These are phyloP conservation scores for Penaeus vannamei DNA, from an alignment of 1,140 invertebrate genomes.

Conservation along the genomic window DNA sequence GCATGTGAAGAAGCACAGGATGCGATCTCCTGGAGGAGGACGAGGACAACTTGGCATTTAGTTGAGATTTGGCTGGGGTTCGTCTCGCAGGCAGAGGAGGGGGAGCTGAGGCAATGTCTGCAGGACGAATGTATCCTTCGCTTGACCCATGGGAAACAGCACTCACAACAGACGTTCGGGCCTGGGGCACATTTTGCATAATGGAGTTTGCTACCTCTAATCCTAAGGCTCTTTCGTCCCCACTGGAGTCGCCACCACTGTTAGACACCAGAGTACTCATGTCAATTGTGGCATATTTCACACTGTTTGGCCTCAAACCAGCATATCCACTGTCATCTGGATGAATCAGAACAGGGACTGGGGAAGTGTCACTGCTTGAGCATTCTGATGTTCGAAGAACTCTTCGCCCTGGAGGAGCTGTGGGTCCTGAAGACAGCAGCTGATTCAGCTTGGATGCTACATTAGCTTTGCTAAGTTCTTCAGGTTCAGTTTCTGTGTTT, in stretches of 20 bases:
- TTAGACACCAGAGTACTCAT: background rate
- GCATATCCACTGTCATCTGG: slow-evolving; percentile 50
- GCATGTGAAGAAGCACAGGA: slow-evolving; percentile 50
- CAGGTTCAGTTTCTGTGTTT: slow-evolving; percentile 17
- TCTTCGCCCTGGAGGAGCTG: slow-evolving; percentile 55
- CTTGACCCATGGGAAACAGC: slow-evolving; percentile 61
- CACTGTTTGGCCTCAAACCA: slow-evolving; percentile 27
- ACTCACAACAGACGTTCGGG: slow-evolving; percentile 65
- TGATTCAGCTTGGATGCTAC: slow-evolving; percentile 66
- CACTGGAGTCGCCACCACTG: slow-evolving; percentile 47
- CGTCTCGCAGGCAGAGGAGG: slow-evolving; percentile 67
- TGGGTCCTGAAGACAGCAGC: slow-evolving; percentile 62
- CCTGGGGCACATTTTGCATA: slow-evolving; percentile 47
- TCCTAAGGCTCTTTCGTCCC: slow-evolving; percentile 44
- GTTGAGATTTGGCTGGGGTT: slow-evolving; percentile 18
- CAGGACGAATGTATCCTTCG: slow-evolving; percentile 64
- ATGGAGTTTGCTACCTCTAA: slow-evolving; percentile 38
- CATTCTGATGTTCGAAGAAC: slow-evolving; percentile 61
- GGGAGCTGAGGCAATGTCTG: slow-evolving; percentile 67
- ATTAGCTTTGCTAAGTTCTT: slow-evolving; percentile 50
- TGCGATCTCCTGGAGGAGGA: slow-evolving; percentile 3
- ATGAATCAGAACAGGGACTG: slow-evolving; percentile 57
- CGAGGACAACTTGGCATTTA: slow-evolving; percentile 23
- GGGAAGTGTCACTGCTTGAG: slow-evolving; percentile 61
- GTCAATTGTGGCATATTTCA: slow-evolving; percentile 58